phyloP scores from a whole-genome alignment of 2,888 invertebrate genomes.

The Euplagia quadripunctaria region DNA sequence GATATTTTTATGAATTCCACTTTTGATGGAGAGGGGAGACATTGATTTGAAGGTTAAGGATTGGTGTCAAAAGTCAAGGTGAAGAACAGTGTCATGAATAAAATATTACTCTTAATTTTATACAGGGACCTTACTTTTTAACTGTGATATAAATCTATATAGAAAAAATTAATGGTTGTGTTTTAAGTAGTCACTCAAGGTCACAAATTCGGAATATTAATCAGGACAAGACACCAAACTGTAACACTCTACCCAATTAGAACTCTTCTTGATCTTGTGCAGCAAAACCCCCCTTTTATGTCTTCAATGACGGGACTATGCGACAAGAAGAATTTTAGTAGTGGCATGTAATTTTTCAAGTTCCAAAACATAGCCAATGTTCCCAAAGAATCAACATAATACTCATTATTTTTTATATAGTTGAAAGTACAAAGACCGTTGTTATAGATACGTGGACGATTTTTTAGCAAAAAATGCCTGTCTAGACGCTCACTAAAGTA shows the following conservation, averaged over 20 bases:
- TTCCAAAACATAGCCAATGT: too few relatives aligned
- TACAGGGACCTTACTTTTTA: not conserved
- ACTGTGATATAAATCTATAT: not conserved
- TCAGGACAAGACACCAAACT: too few relatives aligned
- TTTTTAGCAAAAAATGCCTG: not conserved
- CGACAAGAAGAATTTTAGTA: too few relatives aligned
- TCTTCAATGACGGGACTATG: too few relatives aligned
- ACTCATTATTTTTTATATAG: not conserved
- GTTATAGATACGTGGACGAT: too few relatives aligned
- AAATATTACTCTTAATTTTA: not conserved
- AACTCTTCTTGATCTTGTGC: too few relatives aligned
- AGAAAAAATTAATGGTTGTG: not conserved
- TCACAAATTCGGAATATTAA: too few relatives aligned
- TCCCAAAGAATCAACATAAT: not conserved
- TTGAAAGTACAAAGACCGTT: too few relatives aligned
- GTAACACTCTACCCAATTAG: too few relatives aligned
- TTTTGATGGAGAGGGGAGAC: not conserved
- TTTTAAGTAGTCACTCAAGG: not conserved
- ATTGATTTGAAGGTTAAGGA: constrained; percentile 1
- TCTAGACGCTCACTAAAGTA: not conserved
- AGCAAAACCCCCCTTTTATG: too few relatives aligned
- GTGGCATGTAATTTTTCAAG: too few relatives aligned
- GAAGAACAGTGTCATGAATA: not conserved
- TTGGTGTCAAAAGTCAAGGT: not conserved
- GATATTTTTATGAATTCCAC: constrained; percentile 3